phyloP scores from a whole-genome alignment of 64 coral and sea anemone genomes.

The Montipora foliosa region DNA sequence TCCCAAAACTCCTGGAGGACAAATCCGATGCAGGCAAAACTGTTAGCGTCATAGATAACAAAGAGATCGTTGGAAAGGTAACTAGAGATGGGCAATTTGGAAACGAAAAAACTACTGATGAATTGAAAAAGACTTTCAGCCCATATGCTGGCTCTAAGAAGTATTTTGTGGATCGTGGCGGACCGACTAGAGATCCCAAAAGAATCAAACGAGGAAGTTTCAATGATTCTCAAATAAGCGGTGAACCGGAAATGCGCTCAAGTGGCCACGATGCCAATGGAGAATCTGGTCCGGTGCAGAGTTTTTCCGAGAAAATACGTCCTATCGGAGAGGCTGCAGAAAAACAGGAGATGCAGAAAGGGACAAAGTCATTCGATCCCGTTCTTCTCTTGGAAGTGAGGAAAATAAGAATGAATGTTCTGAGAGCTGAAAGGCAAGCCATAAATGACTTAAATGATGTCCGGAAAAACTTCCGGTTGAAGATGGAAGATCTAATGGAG shows the following conservation, averaged over 20 bases:
- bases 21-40: background rate
- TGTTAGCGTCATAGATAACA: background rate
- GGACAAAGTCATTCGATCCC: constrained; percentile 10
- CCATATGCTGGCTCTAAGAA: background rate
- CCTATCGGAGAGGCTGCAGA: background rate
- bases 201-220: background rate
- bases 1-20: background rate
- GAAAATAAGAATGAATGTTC: constrained; percentile 45
- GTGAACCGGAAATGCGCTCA: constrained; percentile 1
- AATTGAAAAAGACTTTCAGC: background rate
- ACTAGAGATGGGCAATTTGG: background rate
- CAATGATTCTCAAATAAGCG: background rate
- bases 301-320: background rate
- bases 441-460: constrained; percentile 49
- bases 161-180: background rate
- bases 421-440: constrained; percentile 55
- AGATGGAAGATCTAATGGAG: constrained; percentile 40
- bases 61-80: background rate
- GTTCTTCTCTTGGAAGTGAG: constrained; percentile 14
- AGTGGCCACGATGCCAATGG: background rate
- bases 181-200: background rate
- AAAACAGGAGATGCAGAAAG: background rate
- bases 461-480: constrained; percentile 28
- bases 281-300: background rate
- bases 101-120: background rate